These are phyloP conservation scores for Falco novaeseelandiae DNA, from an alignment of 2,797 vertebrate genomes.

Conservation along the genomic window DNA sequence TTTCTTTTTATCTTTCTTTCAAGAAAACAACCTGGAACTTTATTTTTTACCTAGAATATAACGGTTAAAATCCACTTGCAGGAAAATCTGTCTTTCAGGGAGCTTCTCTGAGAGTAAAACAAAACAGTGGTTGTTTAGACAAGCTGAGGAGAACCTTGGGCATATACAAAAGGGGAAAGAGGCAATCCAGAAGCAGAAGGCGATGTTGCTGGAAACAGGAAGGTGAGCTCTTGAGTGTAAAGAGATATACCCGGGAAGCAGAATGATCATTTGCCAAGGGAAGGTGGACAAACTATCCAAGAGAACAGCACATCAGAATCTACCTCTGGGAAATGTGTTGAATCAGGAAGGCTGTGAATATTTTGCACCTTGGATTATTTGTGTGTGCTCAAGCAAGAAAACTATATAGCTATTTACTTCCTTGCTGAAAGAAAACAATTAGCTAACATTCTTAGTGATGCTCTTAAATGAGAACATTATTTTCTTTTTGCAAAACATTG, in stretches of 20 bases:
- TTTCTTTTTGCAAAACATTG: slow-evolving; percentile 46
- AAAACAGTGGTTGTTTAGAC: not conserved
- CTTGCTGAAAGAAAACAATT: slow-evolving; percentile 30
- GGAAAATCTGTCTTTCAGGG: not conserved
- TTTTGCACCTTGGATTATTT: slow-evolving; percentile 29
- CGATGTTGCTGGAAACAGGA: not conserved
- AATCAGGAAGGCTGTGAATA: slow-evolving; percentile 1
- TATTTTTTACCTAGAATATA: not conserved
- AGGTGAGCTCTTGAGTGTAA: not conserved
- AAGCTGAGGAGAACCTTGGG: not conserved
- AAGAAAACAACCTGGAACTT: not conserved
- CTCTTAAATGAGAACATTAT: slow-evolving; percentile 23
- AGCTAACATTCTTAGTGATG: not conserved
- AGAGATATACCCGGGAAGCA: not conserved
- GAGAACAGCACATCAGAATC: not conserved
- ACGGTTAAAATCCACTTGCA: not conserved
- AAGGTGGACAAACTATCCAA: not conserved
- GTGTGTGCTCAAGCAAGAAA: slow-evolving; percentile 46
- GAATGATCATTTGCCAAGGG: not conserved
- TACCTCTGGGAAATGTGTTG: slow-evolving; percentile 36
- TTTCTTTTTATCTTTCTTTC: too few species aligned
- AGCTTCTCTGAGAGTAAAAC: not conserved
- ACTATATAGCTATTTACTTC: not conserved
- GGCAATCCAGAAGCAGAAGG: not conserved
- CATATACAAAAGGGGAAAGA: not conserved